These are phyloP conservation scores for Drosophila pseudotakahashii DNA, from an alignment of 2,888 invertebrate genomes.

Conservation along the genomic window DNA sequence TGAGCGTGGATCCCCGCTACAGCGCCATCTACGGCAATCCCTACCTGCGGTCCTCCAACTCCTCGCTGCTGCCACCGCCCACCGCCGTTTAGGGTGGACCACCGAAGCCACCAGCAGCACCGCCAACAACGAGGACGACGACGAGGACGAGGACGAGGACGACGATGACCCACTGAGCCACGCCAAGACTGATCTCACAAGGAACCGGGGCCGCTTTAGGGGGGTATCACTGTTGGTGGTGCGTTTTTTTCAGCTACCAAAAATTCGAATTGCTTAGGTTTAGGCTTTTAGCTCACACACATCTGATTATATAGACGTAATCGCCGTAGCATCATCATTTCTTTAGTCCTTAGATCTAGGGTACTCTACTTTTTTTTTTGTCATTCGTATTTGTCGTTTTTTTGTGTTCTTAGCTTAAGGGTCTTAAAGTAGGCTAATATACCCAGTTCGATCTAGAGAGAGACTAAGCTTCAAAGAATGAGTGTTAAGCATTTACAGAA, in stretches of 20 bases:
- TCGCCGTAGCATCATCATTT: slow-evolving; percentile 13
- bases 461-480: slow-evolving; percentile 44
- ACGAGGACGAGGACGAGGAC: too few relatives aligned
- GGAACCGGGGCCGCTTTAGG: slow-evolving; percentile 20
- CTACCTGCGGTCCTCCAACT: slow-evolving; percentile 89
- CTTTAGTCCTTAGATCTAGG: slow-evolving; percentile 23
- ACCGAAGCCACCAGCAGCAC: neutral
- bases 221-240: slow-evolving; percentile 11
- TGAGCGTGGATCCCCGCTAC: slow-evolving; percentile 91
- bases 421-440: slow-evolving; percentile 22
- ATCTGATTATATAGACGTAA: slow-evolving; percentile 43
- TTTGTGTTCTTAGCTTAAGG: neutral
- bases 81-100: slow-evolving; percentile 84
- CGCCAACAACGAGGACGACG: too few relatives aligned
- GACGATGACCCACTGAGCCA: slow-evolving; percentile 2
- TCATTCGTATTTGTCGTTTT: slow-evolving; percentile 11
- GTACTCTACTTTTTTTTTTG: neutral
- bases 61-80: slow-evolving; percentile 86
- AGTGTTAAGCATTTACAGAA: slow-evolving; percentile 36
- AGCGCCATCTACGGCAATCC: slow-evolving; percentile 96
- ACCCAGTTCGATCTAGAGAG: slow-evolving; percentile 28
- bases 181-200: slow-evolving; percentile 71
- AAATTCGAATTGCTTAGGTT: slow-evolving; percentile 55
- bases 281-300: slow-evolving; percentile 54
- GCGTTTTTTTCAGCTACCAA: slow-evolving; percentile 65